phyloP scores from a whole-genome alignment of 1,140 invertebrate species.

The Pachypeltis micranthus region DNA sequence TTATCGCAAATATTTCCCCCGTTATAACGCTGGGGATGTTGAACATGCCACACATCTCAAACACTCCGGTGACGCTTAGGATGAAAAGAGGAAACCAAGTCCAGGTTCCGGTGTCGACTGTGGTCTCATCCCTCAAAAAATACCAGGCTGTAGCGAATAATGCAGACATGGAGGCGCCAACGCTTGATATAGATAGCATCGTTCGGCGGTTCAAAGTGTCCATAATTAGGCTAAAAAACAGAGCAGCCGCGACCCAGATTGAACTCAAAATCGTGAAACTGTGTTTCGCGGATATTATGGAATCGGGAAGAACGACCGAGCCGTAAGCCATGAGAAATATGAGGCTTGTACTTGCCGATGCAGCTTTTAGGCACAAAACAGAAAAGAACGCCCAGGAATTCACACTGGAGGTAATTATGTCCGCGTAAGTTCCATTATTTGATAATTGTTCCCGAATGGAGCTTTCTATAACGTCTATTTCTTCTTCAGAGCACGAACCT shows the following conservation, averaged over 20 bases:
- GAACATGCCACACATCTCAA: conserved; percentile 19
- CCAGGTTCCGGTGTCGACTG: background rate
- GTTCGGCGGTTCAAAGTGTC: conserved; percentile 34
- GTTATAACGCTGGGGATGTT: conserved; percentile 21
- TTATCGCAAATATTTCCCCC: conserved; percentile 22
- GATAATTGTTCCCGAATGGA: conserved; percentile 17
- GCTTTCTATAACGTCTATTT: conserved; percentile 23
- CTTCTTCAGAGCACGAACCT: conserved; percentile 12
- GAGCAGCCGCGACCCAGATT: conserved; percentile 34
- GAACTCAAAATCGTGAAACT: conserved; percentile 9
- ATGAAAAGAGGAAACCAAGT: conserved; percentile 18
- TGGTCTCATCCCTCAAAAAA: conserved; percentile 10
- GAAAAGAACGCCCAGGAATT: conserved; percentile 48
- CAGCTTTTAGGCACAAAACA: conserved; percentile 48
- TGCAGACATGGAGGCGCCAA: conserved; percentile 21
- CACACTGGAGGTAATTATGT: conserved; percentile 16
- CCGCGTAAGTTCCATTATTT: conserved; percentile 14
- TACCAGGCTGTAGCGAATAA: conserved; percentile 25
- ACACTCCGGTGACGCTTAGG: conserved; percentile 11
- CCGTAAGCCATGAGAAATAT: conserved; percentile 62
- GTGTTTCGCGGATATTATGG: conserved; percentile 3
- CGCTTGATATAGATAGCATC: conserved; percentile 34
- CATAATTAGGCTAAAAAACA: conserved; percentile 29
- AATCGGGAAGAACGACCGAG: conserved; percentile 53
- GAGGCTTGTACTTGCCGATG: conserved; percentile 65